Conservation (phyloP, 2,797 vertebrate genomes). For the Apogon hyalosoma region DNA sequence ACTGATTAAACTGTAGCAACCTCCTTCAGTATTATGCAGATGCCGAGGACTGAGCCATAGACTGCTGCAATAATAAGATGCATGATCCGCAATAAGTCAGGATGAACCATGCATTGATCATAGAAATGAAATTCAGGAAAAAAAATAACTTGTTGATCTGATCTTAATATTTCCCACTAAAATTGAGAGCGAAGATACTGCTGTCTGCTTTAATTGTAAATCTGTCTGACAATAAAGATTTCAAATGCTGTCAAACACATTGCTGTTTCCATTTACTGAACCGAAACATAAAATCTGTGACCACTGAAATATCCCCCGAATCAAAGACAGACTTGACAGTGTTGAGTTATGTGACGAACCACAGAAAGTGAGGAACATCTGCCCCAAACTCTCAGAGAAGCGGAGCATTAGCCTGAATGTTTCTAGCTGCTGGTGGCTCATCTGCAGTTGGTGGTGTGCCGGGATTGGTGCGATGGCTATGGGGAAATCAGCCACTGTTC, state of each 20-base stretch:
- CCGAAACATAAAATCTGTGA: conserved; percentile 40
- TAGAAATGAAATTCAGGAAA: conserved; percentile 40
- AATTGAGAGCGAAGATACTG: conserved; percentile 29
- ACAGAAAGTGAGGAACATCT: conserved; percentile 82
- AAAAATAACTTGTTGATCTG: conserved; percentile 72
- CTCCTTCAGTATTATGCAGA: conserved; percentile 84
- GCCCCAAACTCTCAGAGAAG: conserved; percentile 84
- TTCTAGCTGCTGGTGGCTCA: conserved; percentile 85
- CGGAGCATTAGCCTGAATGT: conserved; percentile 84
- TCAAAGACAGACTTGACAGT: conserved; percentile 75
- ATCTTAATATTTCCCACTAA: conserved; percentile 38
- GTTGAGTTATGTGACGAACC: conserved; percentile 77
- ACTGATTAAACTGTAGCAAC: conserved; percentile 85
- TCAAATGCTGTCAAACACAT: conserved; percentile 37
- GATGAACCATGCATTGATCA: conserved; percentile 65
- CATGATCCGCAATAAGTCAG: conserved; percentile 72
- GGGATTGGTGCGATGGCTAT: conserved; percentile 85
- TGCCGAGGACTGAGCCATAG: conserved; percentile 74
- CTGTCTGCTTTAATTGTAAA: conserved; percentile 33
- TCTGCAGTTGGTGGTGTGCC: conserved; percentile 85
- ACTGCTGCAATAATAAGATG: conserved; percentile 79
- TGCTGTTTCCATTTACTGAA: conserved; percentile 46
- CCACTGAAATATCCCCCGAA: conserved; percentile 46
- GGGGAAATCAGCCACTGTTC: conserved; percentile 86
- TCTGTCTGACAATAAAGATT: conserved; percentile 23